Evolutionary conservation across 2,888 invertebrate genomes (phyloP), one percentile per base, ranked within the genome.

Genomic region (Villa cingulata): DNA sequence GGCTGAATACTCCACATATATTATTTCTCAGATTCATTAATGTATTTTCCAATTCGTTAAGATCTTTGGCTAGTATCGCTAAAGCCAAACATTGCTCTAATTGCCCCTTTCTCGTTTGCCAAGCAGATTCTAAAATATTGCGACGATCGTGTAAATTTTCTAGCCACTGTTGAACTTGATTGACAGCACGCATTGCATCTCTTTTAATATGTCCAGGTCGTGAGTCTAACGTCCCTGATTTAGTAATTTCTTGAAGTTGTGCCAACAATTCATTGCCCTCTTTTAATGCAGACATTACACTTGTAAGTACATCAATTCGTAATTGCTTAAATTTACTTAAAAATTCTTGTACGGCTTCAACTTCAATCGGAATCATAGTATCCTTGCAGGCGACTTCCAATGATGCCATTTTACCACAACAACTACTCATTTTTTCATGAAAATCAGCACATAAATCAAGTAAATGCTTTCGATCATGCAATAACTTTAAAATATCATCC

Each of bases 371-470:
- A 48, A 84, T 68, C 53, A 78, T 71, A 16, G 77, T 73, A 55
- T 79, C 79, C 49, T 74, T 73, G 65, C 86, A 85, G 20, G 79
- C 77, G 55, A 74, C 72, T 63, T 86, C 84, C 43, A 86, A 71
- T 39, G 74, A 72, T 56, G 76, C 74, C 75, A 84, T 80, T 58
- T 76, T 74, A 10, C 78, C 75, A 54, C 77, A 75, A 62, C 85
- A 86, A 63, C 81, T 76, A 40, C 75, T 73, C 51, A 81, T 79
- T 61, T 76, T 77, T 53, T 77, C 80, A 58, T 86, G 87, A 62
- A 89, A 89, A 53, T 80, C 74, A 37, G 86, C 81, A 62, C 86
- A 85, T 56, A 84, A 72, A 57, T 86, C 83, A 41, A 90, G 72
- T 52, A 90, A 77, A 56, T 78, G 75, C 60, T 83, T 83, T 44